Conservation (phyloP, 2,113 vertebrate genomes). For the Turnix velox region DNA sequence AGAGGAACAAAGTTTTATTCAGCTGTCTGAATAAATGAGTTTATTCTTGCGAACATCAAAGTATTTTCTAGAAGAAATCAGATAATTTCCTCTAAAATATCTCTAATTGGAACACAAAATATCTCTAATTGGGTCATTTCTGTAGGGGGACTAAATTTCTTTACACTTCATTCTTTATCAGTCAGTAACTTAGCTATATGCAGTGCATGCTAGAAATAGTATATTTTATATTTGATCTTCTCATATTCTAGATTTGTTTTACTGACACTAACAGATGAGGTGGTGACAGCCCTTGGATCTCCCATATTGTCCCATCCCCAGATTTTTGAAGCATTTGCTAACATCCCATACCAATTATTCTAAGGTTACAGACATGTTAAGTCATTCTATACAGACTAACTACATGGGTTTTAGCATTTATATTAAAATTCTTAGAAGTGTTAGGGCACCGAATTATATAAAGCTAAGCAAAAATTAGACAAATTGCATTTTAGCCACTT, state of each 20-base stretch:
- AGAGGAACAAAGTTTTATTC: background rate
- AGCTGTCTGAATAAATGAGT: background rate
- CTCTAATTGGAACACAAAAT: background rate
- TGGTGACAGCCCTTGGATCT: background rate
- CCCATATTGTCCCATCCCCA: accelerated
- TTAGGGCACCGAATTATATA: background rate
- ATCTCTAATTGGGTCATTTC: background rate
- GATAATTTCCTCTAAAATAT: background rate
- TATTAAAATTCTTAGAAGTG: background rate
- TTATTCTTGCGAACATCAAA: background rate
- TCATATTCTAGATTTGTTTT: background rate
- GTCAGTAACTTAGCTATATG: background rate
- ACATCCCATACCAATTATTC: background rate
- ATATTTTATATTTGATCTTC: background rate
- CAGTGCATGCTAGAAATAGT: background rate
- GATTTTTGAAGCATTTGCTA: background rate
- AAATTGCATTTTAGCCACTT: background rate
- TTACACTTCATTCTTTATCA: background rate
- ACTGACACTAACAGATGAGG: background rate
- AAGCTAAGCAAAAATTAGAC: background rate
- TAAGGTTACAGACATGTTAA: background rate
- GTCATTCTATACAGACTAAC: background rate
- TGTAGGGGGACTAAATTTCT: background rate
- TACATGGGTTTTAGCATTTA: background rate
- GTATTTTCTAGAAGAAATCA: background rate